Percentiles rank a stretch among this genome's conserved stretches.
Conservation (phyloP, 2,888 invertebrate genomes). For the Acanthoscelides obtectus region DNA sequence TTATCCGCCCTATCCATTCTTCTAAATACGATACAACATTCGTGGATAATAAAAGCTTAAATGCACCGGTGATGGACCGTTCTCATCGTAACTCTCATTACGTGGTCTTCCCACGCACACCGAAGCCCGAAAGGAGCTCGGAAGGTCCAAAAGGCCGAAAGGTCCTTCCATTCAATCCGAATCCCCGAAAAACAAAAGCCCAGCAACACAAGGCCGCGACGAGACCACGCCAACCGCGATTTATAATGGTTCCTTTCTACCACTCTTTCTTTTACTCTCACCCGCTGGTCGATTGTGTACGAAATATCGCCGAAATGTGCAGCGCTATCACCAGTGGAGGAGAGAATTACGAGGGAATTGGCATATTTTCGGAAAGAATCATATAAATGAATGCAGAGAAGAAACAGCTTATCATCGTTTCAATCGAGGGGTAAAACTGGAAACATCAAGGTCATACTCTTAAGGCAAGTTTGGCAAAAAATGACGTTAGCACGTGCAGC, state of each 20-base stretch:
- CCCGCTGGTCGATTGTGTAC: background rate
- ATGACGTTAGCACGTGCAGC: too few species aligned
- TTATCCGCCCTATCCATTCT: too few species aligned
- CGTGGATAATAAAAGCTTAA: background rate
- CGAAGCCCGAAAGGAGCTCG: background rate
- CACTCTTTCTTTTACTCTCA: background rate
- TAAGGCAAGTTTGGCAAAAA: too few species aligned
- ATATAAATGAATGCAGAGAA: too few species aligned
- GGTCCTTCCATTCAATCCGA: background rate
- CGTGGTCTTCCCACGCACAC: background rate
- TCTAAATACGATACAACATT: too few species aligned
- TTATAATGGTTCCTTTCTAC: background rate
- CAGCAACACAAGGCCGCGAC: background rate
- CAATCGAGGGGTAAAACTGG: too few species aligned
- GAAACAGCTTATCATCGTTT: too few species aligned
- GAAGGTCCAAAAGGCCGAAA: background rate
- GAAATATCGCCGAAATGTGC: background rate
- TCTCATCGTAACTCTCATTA: background rate
- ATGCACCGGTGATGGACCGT: background rate
- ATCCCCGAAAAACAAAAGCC: background rate
- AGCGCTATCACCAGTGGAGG: background rate
- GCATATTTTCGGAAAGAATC: too few species aligned
- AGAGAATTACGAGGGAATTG: too few species aligned
- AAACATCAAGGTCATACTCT: too few species aligned
- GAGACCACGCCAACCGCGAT: background rate